Conservation (phyloP, 2,888 invertebrate genomes). For the Nemoura dubitans region DNA sequence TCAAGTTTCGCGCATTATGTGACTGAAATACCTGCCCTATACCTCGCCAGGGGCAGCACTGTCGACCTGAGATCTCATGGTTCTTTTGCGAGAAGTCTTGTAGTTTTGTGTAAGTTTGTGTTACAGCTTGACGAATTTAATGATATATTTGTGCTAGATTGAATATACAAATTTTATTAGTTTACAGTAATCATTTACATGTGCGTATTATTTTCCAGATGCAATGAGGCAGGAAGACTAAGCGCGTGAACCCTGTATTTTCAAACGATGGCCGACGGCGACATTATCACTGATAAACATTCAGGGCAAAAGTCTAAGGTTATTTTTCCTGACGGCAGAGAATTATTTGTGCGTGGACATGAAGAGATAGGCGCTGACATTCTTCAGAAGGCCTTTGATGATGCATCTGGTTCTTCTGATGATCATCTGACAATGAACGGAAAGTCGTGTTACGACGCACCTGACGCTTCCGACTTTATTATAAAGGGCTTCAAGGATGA, state of each 20-base stretch:
- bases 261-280: not conserved
- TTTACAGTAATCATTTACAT: not conserved
- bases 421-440: constrained; percentile 26
- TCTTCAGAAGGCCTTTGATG: constrained; percentile 51
- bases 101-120: not conserved
- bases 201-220: not conserved
- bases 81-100: not conserved
- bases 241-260: not conserved
- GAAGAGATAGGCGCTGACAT: constrained; percentile 46
- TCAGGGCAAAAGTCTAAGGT: constrained; percentile 7
- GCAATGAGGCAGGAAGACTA: not conserved
- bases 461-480: not conserved
- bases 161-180: not conserved
- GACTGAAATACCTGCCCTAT: not conserved
- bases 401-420: constrained; percentile 46
- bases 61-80: not conserved
- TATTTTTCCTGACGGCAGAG: not conserved
- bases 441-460: not conserved
- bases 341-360: not conserved
- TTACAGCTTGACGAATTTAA: not conserved
- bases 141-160: not conserved
- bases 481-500: constrained; percentile 25
- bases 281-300: not conserved
- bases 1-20: no score
- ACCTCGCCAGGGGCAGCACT: not conserved